Evolutionary conservation across 2,113 vertebrate species (phyloP).

Genomic region (Cathartes aura): DNA sequence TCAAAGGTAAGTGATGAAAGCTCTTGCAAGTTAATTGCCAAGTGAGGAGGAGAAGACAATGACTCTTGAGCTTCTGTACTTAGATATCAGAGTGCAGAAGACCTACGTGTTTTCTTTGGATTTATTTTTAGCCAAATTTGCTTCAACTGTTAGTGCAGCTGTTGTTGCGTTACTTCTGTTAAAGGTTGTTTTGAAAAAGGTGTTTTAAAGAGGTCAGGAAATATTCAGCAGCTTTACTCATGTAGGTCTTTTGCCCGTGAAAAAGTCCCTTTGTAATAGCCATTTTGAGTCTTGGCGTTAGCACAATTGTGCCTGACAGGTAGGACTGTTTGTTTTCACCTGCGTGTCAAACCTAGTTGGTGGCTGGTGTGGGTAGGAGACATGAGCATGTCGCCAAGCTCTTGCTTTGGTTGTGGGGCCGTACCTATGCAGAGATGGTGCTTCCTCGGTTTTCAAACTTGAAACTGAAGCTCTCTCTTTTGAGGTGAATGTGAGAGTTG

Average conservation of each 20-base stretch:
- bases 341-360: neutral
- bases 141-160: neutral
- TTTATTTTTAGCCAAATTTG: neutral
- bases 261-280: neutral
- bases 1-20: neutral
- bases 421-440: neutral
- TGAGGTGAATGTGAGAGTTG: neutral
- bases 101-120: neutral
- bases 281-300: neutral
- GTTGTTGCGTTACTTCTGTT: neutral
- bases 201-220: neutral
- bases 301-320: neutral
- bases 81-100: neutral
- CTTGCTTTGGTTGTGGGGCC: neutral
- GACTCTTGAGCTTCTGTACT: neutral
- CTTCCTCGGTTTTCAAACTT: neutral
- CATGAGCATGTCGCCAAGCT: neutral
- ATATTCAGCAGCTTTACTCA: neutral
- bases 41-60: rapidly evolving
- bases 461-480: neutral
- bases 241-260: neutral
- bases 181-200: neutral
- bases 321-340: neutral
- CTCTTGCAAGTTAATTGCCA: neutral
- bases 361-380: neutral